A percentile compares a stretch with the other conserved stretches of the same genome.
Conservation (phyloP, 2,888 invertebrate species). For the Epistrophella euchroma region DNA sequence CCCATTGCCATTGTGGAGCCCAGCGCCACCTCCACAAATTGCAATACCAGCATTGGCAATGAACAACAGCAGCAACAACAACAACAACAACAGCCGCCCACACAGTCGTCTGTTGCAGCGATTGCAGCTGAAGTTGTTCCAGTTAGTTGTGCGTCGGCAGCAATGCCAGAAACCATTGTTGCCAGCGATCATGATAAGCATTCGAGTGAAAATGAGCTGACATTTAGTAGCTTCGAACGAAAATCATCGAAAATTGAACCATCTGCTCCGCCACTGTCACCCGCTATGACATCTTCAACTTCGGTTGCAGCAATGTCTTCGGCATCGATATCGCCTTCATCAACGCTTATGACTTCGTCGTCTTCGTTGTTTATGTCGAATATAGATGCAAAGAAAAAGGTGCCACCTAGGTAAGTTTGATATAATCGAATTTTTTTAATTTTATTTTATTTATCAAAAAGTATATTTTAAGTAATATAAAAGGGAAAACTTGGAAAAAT, state of each 20-base stretch:
- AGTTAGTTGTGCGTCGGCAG: constrained; percentile 69
- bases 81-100: constrained; percentile 38
- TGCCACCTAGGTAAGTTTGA: constrained; percentile 86
- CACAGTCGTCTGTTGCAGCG: constrained; percentile 64
- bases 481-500: too few relatives aligned
- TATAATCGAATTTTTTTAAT: background rate
- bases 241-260: constrained; percentile 79
- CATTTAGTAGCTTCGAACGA: constrained; percentile 81
- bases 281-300: constrained; percentile 78
- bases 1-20: constrained; percentile 82
- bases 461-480: too few relatives aligned
- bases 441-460: background rate
- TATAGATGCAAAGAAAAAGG: constrained; percentile 87
- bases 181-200: constrained; percentile 68
- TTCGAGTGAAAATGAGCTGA: constrained; percentile 76
- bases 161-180: constrained; percentile 67
- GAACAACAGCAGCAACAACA: constrained; percentile 32
- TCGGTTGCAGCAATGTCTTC: constrained; percentile 72
- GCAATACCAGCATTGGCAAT: constrained; percentile 11
- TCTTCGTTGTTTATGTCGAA: constrained; percentile 80
- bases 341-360: constrained; percentile 85
- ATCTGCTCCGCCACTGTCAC: constrained; percentile 82
- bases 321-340: constrained; percentile 78
- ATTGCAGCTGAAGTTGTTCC: constrained; percentile 68
- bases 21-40: constrained; percentile 43